A percentile compares a stretch with the other conserved stretches of the same genome.
phyloP scores from a whole-genome alignment of 2,888 invertebrate species.

The Agrochola litura region DNA sequence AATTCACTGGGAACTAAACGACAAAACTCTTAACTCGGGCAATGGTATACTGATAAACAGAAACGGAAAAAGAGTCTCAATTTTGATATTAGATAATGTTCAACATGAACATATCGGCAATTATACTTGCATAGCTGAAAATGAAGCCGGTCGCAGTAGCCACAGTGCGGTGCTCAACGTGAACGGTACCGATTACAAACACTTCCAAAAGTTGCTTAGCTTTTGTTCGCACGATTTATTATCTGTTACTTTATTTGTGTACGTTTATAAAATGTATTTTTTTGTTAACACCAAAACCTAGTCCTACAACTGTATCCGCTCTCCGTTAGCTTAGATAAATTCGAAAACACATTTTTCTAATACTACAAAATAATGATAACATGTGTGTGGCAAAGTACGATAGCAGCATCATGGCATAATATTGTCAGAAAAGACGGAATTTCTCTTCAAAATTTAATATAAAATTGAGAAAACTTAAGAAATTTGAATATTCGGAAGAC shows the following conservation, averaged over 20 bases:
- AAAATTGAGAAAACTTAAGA: background rate
- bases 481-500: background rate
- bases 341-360: background rate
- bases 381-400: slow-evolving; percentile 45
- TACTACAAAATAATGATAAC: background rate
- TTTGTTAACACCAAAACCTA: slow-evolving; percentile 40
- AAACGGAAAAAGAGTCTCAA: slow-evolving; percentile 92
- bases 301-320: slow-evolving; percentile 13
- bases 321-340: background rate
- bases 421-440: background rate
- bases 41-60: slow-evolving; percentile 91
- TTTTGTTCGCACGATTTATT: slow-evolving; percentile 77
- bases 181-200: slow-evolving; percentile 90
- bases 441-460: background rate
- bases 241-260: slow-evolving; percentile 60
- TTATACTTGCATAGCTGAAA: slow-evolving; percentile 92
- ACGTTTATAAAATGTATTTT: slow-evolving; percentile 51
- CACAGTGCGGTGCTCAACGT: slow-evolving; percentile 92
- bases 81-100: slow-evolving; percentile 92
- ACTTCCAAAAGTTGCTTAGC: slow-evolving; percentile 66
- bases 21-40: slow-evolving; percentile 86
- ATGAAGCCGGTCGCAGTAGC: slow-evolving; percentile 92
- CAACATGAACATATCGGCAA: slow-evolving; percentile 91
- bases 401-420: slow-evolving; percentile 19
- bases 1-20: slow-evolving; percentile 93